Conservation (phyloP, 2,888 invertebrate genomes). For the Parapristionchus giblindavisi region DNA sequence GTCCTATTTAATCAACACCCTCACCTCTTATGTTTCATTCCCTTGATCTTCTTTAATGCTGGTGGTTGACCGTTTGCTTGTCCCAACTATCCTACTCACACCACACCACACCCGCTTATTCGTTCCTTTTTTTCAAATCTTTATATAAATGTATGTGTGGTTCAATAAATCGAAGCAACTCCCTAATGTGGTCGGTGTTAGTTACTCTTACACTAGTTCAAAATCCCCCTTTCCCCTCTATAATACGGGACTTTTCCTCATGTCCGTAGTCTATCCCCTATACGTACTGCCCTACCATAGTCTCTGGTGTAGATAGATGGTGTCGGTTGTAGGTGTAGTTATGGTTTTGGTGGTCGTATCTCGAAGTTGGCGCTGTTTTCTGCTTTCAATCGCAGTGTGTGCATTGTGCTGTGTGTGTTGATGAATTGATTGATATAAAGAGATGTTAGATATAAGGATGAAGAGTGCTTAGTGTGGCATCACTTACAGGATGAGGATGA, state of each 20-base stretch:
- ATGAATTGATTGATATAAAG: slow-evolving; percentile 25
- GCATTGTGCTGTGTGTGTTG: neutral
- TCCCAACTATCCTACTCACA: neutral
- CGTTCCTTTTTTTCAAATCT: no score
- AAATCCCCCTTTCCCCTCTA: no score
- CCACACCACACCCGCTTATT: neutral
- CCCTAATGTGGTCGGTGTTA: neutral
- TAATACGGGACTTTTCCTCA: no score
- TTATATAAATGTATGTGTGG: no score
- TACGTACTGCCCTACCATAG: neutral
- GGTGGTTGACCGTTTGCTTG: neutral
- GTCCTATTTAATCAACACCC: slow-evolving; percentile 16
- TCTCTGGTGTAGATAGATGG: slow-evolving; percentile 12
- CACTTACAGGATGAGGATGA: slow-evolving; percentile 70
- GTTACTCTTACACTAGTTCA: slow-evolving; percentile 2
- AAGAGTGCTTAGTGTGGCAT: no score
- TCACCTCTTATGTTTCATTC: neutral
- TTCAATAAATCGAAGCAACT: no score
- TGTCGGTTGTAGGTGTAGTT: slow-evolving; percentile 1
- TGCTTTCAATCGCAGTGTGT: slow-evolving; percentile 23
- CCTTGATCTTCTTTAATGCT: no score
- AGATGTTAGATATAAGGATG: no score
- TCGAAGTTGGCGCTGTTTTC: neutral
- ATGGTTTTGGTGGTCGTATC: neutral
- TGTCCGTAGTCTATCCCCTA: slow-evolving; percentile 1